These are phyloP conservation scores for Gadus chalcogrammus DNA, from an alignment of 2,113 vertebrate genomes.

Conservation along the genomic window DNA sequence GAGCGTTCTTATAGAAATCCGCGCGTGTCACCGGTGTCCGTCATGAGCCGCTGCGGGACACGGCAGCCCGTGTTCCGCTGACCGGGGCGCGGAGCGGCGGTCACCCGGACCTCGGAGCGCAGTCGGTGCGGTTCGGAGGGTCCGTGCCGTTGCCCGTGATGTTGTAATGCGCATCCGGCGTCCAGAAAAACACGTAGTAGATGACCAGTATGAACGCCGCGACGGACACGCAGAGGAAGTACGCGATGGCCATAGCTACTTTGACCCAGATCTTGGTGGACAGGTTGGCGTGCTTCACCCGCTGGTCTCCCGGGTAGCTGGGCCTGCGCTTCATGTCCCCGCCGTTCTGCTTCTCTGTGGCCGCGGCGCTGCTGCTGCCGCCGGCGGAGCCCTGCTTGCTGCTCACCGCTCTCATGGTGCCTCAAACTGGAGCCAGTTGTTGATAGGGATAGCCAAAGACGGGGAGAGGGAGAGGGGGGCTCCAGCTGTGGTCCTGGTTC, in stretches of 20 bases:
- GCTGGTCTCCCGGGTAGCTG: slow-evolving; percentile 77
- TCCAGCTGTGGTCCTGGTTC: slow-evolving; percentile 20
- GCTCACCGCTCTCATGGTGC: slow-evolving; percentile 62
- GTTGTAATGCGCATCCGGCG: slow-evolving; percentile 40
- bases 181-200: slow-evolving; percentile 86
- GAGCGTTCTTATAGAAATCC: no score
- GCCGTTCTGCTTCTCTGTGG: slow-evolving; percentile 58
- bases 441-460: background rate
- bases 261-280: slow-evolving; percentile 82
- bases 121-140: slow-evolving; percentile 42
- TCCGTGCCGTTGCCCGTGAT: slow-evolving; percentile 38
- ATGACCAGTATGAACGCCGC: slow-evolving; percentile 81
- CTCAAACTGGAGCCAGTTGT: background rate
- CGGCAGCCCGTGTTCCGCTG: background rate
- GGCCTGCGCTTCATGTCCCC: slow-evolving; percentile 70
- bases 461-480: background rate
- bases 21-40: no score
- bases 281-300: slow-evolving; percentile 68
- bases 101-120: slow-evolving; percentile 31
- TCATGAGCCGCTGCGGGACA: no score
- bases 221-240: slow-evolving; percentile 84
- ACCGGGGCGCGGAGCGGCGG: background rate
- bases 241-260: slow-evolving; percentile 79
- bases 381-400: slow-evolving; percentile 25
- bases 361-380: slow-evolving; percentile 14